Percentiles rank a stretch among this genome's conserved stretches.
Evolutionary conservation across 2,888 invertebrate genomes (phyloP).

Genomic region (Neria commutata): DNA sequence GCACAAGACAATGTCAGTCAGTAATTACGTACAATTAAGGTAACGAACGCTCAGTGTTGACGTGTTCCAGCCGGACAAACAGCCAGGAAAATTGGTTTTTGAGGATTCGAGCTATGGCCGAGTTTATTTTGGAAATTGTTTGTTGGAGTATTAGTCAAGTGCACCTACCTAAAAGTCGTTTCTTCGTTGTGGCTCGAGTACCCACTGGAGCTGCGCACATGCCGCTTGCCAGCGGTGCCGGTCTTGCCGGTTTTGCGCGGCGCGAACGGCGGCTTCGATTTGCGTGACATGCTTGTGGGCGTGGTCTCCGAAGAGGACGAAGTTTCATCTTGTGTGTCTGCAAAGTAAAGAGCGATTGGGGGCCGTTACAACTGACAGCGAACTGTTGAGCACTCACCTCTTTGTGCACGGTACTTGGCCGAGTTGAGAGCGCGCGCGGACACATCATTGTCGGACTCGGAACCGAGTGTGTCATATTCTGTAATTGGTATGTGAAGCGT

Average conservation of each 20-base stretch:
- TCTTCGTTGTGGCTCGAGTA: conserved; percentile 86
- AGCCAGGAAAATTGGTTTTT: too few species aligned
- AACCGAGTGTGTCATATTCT: conserved; percentile 86
- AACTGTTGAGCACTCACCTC: conserved; percentile 51
- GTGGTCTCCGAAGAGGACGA: conserved; percentile 82
- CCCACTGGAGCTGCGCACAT: conserved; percentile 79
- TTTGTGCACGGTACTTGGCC: conserved; percentile 61
- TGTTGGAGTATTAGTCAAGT: too few species aligned
- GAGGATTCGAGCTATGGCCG: too few species aligned
- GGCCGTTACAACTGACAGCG: not conserved
- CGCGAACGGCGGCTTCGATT: conserved; percentile 75
- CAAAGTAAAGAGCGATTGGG: not conserved
- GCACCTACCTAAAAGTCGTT: conserved; percentile 70
- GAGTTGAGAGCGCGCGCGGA: conserved; percentile 69
- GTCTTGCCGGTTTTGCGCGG: conserved; percentile 70
- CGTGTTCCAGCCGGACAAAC: too few species aligned
- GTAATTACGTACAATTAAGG: too few species aligned
- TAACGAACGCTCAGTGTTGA: too few species aligned
- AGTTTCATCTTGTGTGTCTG: conserved; percentile 76
- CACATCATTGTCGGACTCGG: conserved; percentile 81
- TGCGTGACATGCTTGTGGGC: conserved; percentile 70
- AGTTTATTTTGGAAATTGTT: too few species aligned
- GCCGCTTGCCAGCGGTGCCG: conserved; percentile 69
- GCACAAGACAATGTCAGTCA: too few species aligned
- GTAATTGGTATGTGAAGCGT: conserved; percentile 91